phyloP scores from a whole-genome alignment of 2,888 invertebrate genomes.

The Cataglyphis cursor region DNA sequence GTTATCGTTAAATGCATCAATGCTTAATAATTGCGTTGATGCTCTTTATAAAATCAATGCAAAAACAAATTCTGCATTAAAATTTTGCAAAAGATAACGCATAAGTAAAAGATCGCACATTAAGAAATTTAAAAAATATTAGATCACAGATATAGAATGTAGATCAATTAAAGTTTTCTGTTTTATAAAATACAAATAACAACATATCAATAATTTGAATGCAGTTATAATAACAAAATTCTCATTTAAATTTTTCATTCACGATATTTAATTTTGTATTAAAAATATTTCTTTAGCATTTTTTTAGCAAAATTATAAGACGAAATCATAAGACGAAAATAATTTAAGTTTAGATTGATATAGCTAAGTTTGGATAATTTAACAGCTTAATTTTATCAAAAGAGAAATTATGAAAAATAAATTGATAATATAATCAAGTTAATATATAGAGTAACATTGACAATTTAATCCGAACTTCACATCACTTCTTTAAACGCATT shows the following conservation, averaged over 20 bases:
- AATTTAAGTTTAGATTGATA: not conserved
- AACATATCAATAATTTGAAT: not conserved
- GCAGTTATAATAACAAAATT: conserved; percentile 3
- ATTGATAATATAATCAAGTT: conserved; percentile 23
- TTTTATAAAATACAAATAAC: not conserved
- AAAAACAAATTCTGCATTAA: not conserved
- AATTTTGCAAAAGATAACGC: not conserved
- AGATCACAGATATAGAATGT: not conserved
- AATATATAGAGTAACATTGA: not conserved
- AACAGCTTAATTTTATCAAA: not conserved
- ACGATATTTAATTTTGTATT: not conserved
- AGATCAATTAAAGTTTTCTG: not conserved
- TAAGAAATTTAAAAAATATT: not conserved
- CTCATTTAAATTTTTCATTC: not conserved
- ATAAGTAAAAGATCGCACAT: not conserved
- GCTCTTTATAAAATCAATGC: not conserved
- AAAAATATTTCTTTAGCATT: not conserved
- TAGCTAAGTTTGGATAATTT: not conserved
- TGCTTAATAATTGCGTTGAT: conserved; percentile 15
- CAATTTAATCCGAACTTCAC: conserved; percentile 36
- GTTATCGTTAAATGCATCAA: not conserved
- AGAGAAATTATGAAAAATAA: conserved; percentile 6
- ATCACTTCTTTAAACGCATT: conserved; percentile 7
- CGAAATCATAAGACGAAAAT: not conserved
- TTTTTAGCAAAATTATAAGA: not conserved